phyloP scores from a whole-genome alignment of 2,888 invertebrate genomes.

The Pseudococcus viburni region DNA sequence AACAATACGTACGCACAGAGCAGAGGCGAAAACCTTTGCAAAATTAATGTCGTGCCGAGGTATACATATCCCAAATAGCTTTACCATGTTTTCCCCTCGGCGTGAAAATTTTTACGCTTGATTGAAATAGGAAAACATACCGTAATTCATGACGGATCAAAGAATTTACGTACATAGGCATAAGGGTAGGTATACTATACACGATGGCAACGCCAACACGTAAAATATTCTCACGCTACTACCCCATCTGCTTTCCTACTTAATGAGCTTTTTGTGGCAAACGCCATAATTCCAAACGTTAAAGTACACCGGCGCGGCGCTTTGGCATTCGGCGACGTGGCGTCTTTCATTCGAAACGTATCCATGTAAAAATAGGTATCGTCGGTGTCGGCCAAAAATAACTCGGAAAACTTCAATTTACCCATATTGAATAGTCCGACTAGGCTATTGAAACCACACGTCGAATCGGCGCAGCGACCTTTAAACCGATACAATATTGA shows the following conservation, averaged over 20 bases:
- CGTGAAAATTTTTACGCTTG: conserved; percentile 20
- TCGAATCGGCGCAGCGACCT: conserved; percentile 1
- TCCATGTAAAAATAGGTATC: not conserved
- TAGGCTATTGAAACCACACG: too few relatives aligned
- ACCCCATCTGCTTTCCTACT: not conserved
- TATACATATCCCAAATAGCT: not conserved
- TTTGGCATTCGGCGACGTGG: not conserved
- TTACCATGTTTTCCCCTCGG: not conserved
- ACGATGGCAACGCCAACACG: not conserved
- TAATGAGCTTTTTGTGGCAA: conserved; percentile 41
- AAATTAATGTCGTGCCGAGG: not conserved
- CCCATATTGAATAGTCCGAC: not conserved
- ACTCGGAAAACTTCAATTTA: not conserved
- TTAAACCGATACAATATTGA: conserved; percentile 23
- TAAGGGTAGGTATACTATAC: not conserved
- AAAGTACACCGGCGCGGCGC: not conserved
- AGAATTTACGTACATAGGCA: not conserved
- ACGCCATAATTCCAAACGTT: not conserved
- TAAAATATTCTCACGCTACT: conserved; percentile 32
- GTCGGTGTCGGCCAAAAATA: not conserved
- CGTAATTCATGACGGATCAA: conserved; percentile 9
- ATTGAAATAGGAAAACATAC: not conserved
- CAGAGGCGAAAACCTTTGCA: not conserved
- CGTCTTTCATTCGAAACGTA: conserved; percentile 4
- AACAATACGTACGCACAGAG: not conserved